Evolutionary conservation across 2,797 vertebrate species (phyloP), one percentile per base, ranked within the genome.

Genomic region (Champsocephalus gunnari): DNA sequence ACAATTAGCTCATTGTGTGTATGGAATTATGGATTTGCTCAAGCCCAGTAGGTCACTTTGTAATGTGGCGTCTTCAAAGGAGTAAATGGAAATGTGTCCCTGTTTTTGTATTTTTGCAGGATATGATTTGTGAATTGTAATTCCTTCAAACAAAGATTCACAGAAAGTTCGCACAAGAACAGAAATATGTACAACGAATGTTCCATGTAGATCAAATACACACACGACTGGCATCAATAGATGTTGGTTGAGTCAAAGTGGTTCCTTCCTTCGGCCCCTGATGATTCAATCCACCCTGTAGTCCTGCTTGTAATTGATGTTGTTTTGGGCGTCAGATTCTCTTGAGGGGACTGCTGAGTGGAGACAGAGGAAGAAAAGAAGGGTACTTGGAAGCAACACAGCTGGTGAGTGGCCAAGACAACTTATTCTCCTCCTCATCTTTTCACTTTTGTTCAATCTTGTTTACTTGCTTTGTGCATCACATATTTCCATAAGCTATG

Each of bases 361-460:
- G 79, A 57, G 74, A 71, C 84, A 62, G 75, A 90, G 89, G 80
- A 89, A 44, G 66, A 93, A 76, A 86, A 88, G 91, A 84, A 45
- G 67, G 5, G 47, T 81, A 44, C 79, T 81, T 84, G 81, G 87
- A 81, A 43, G 64, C 21, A 74, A 66, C 44, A 47, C 73, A 56
- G 61, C 54, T 71, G 85, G 92, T 94, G 73, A 91, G 89, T 80
- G 43, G 43, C 71, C 77, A 79, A 81, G 66, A 69, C 12, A n/a
- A 32, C 59, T 49, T 16, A 66, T 75, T 78, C 74, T 16, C 45
- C 48, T 73, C 75, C 32, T 67, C 32, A 43, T 79, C 34, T 57
- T 50, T 66, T 17, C 41, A 28, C 48, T 19, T 65, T 56, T 43
- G 70, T 55, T 57, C 13, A 17, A 16, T 63, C 38, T 77, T 62